These are phyloP conservation scores for Neuroterus valhalla DNA, from an alignment of 1,140 invertebrate genomes.

Conservation along the genomic window DNA sequence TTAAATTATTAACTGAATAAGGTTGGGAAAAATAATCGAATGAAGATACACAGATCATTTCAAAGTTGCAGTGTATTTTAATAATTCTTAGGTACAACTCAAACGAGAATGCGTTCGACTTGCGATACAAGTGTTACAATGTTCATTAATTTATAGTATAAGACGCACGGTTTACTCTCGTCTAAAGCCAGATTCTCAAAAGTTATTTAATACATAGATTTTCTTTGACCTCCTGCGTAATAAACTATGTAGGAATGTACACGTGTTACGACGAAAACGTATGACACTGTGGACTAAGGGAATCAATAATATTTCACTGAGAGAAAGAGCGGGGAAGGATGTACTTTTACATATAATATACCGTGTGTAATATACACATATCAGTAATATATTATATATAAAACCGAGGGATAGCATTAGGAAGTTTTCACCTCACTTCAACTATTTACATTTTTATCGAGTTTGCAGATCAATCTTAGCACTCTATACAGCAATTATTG, in stretches of 20 bases:
- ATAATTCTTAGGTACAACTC: constrained; percentile 19
- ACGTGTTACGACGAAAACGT: no score
- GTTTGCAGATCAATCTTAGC: constrained; percentile 22
- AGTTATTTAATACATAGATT: constrained; percentile 7
- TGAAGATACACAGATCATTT: not conserved
- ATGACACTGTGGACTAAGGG: no score
- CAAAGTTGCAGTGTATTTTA: constrained; percentile 22
- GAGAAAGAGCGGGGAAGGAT: constrained; percentile 3
- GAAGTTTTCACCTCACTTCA: constrained; percentile 22
- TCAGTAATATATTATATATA: constrained; percentile 22
- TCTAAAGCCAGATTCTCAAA: constrained; percentile 18
- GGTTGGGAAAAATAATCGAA: not conserved
- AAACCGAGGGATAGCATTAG: constrained; percentile 24
- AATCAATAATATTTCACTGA: constrained; percentile 5
- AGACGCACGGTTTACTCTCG: constrained; percentile 19
- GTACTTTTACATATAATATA: constrained; percentile 11
- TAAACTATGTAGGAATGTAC: not conserved
- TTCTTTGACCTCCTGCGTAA: constrained; percentile 3
- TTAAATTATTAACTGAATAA: no score
- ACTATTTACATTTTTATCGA: constrained; percentile 24
- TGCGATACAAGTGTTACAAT: constrained; percentile 20
- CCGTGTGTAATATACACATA: constrained; percentile 13
- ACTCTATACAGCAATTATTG: constrained; percentile 23
- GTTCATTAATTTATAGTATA: constrained; percentile 27
- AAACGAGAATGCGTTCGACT: constrained; percentile 3